A percentile compares a stretch with the other conserved stretches of the same genome.
phyloP scores from a whole-genome alignment of 2,888 invertebrate species.

The Ceratothoa steindachneri region DNA sequence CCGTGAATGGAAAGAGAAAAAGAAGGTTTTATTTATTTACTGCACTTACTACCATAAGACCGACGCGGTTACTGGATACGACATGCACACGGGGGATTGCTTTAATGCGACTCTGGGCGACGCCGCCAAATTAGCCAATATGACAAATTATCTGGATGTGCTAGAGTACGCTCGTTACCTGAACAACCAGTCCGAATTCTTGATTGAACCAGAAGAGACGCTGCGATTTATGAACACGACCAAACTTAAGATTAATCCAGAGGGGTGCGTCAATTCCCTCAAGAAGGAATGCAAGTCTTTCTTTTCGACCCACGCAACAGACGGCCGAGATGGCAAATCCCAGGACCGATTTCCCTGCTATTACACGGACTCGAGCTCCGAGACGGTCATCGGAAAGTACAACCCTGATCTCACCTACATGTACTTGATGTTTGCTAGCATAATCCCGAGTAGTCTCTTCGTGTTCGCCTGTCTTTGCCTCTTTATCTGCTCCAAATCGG shows the following conservation, averaged over 20 bases:
- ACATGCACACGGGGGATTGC: slow-evolving; percentile 68
- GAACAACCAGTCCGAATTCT: slow-evolving; percentile 19
- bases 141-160: slow-evolving; percentile 40
- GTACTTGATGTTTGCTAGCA: slow-evolving; percentile 38
- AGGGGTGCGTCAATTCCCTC: slow-evolving; percentile 48
- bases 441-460: slow-evolving; percentile 48
- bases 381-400: slow-evolving; percentile 47
- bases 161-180: slow-evolving; percentile 21
- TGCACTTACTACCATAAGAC: slow-evolving; percentile 52
- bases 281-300: slow-evolving; percentile 47
- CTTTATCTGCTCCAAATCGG: slow-evolving; percentile 48
- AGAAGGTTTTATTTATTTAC: slow-evolving; percentile 32
- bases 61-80: slow-evolving; percentile 28
- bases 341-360: slow-evolving; percentile 47
- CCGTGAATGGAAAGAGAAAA: slow-evolving; percentile 37
- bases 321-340: slow-evolving; percentile 47
- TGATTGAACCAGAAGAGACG: slow-evolving; percentile 51
- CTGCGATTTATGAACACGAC: slow-evolving; percentile 58
- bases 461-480: slow-evolving; percentile 46
- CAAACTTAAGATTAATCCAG: slow-evolving; percentile 64
- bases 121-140: slow-evolving; percentile 62
- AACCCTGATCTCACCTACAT: slow-evolving; percentile 36
- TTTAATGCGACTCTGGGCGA: slow-evolving; percentile 64
- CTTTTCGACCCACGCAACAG: slow-evolving; percentile 38
- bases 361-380: slow-evolving; percentile 31